Percentiles rank a stretch among this genome's conserved stretches.
Conservation (phyloP, 2,888 invertebrate genomes). For the Caenorhabditis plicata region DNA sequence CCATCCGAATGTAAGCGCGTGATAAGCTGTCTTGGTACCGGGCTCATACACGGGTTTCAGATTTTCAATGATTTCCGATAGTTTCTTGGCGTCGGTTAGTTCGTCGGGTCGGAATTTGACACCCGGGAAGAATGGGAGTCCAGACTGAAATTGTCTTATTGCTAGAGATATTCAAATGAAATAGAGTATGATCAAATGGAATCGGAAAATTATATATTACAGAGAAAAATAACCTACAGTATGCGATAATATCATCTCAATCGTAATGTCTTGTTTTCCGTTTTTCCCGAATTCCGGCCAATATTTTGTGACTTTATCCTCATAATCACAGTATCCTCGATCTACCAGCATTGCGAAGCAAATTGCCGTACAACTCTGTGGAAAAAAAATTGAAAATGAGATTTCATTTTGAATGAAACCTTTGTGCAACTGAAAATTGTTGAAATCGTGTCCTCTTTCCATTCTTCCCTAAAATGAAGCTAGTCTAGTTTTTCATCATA, state of each 20-base stretch:
- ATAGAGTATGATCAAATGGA: not conserved
- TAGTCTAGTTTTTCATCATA: not conserved
- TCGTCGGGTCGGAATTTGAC: constrained; percentile 50
- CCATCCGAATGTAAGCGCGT: constrained; percentile 66
- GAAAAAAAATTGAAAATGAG: no score
- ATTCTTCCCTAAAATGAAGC: constrained; percentile 47
- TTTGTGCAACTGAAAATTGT: constrained; percentile 66
- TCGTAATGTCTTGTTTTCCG: constrained; percentile 66
- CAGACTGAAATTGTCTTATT: constrained; percentile 56
- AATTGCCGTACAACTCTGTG: constrained; percentile 44
- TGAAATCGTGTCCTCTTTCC: constrained; percentile 66
- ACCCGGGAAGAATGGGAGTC: constrained; percentile 63
- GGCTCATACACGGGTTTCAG: constrained; percentile 62
- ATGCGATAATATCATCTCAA: constrained; percentile 66
- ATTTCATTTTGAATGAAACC: no score
- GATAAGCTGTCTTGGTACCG: constrained; percentile 66
- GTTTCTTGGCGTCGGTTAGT: constrained; percentile 57
- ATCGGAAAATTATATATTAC: not conserved
- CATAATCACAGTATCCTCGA: constrained; percentile 65
- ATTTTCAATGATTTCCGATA: constrained; percentile 61
- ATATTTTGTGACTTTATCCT: constrained; percentile 60
- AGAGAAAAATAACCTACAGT: constrained; percentile 56
- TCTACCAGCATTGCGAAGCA: constrained; percentile 63
- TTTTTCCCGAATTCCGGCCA: constrained; percentile 68
- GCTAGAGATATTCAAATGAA: not conserved